Evolutionary conservation across 2,113 vertebrate species (phyloP), one percentile per base, ranked within the genome.

Genomic region (Oxyruncus cristatus): DNA sequence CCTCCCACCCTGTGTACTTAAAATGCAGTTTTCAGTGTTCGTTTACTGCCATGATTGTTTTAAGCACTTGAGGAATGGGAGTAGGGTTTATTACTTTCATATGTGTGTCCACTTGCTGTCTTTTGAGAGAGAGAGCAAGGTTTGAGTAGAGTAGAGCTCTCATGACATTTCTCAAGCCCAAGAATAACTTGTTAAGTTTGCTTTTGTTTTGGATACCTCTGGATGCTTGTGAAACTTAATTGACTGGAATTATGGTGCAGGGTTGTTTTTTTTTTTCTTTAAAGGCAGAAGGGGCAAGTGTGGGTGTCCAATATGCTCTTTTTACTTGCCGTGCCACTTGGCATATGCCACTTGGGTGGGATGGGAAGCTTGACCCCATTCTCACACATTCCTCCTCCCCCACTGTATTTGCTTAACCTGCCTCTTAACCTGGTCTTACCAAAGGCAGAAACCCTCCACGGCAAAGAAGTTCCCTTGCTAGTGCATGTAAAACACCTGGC

Each of bases 151-250:
- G 10, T 44, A 76, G 66, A 89, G 70, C 76, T 95, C 83, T 55
- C 80, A 41, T 91, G 89, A 93, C 66, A 72, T 91, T 85, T 93
- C 65, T 85, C 73, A 56, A 89, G 86, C 77, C 89, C 91, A 95
- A 95, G 93, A 95, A 97, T 95, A 96, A 95, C 94, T 96, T 84
- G 56, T 89, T 71, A 91, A 89, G 76, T 95, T 96, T 84, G 70
- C 91, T 92, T 96, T 95, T 96, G 91, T 95, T 96, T 95, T 89
- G 95, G 86, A 92, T 89, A 92, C 76, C 55, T 95, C 83, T 63
- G 70, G 56, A 78, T 61, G 56, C 80, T 81, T 92, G 84, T 95
- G 95, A 97, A 95, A 86, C 42, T 81, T 95, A 91, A 94, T 87
- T 81, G 73, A 81, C 76, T 92, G 79, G 81, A 87, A 91, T 93